These are phyloP conservation scores for Phymastichus coffea DNA, from an alignment of 1,140 invertebrate species.

Conservation along the genomic window DNA sequence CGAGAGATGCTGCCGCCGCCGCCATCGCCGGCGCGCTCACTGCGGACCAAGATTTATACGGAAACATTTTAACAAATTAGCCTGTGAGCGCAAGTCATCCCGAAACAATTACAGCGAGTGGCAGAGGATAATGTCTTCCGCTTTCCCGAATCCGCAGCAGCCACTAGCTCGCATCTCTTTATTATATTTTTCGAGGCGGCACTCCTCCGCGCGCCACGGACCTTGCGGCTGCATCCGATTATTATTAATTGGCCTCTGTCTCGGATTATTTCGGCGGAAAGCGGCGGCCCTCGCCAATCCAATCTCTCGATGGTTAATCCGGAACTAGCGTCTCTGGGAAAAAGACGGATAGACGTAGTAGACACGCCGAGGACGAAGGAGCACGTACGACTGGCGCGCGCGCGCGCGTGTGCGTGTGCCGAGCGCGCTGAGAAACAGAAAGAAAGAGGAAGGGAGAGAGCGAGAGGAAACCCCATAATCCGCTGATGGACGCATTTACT, in stretches of 20 bases:
- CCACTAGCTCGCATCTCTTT: background rate
- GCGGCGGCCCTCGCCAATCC: too few species aligned
- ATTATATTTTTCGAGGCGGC: background rate
- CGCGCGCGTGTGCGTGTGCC: background rate
- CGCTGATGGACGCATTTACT: conserved; percentile 48
- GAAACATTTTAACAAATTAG: too few species aligned
- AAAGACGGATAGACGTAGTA: too few species aligned
- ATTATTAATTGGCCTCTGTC: too few species aligned
- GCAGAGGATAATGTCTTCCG: conserved; percentile 34
- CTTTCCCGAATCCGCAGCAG: conserved; percentile 14
- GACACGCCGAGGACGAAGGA: background rate
- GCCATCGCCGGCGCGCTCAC: too few species aligned
- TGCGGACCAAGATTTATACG: too few species aligned
- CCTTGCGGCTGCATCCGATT: too few species aligned
- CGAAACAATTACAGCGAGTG: conserved; percentile 5
- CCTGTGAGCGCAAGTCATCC: background rate
- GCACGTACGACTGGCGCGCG: too few species aligned
- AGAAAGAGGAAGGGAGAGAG: conserved; percentile 9
- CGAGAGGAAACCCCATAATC: conserved; percentile 35
- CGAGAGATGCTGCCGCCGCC: conserved; percentile 19
- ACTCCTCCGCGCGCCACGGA: too few species aligned
- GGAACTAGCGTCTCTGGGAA: too few species aligned
- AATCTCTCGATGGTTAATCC: too few species aligned
- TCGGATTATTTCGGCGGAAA: too few species aligned
- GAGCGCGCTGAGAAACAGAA: background rate